A percentile compares a stretch with the other conserved stretches of the same genome.
These are phyloP conservation scores for Heterodera carotae DNA, from an alignment of 1,140 invertebrate genomes.

Conservation along the genomic window DNA sequence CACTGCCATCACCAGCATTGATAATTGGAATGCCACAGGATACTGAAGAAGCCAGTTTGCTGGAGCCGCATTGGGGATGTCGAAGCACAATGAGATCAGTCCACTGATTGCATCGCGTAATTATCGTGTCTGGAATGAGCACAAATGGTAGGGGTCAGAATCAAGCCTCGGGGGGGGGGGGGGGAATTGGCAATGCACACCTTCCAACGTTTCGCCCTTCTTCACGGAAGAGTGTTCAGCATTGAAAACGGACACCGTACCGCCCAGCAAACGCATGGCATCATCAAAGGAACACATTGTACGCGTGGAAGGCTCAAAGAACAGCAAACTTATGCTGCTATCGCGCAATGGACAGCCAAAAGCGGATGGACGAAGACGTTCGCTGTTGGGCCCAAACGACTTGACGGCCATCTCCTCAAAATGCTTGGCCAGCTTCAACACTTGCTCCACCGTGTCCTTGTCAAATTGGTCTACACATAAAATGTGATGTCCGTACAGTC, in stretches of 20 bases:
- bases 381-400: background rate
- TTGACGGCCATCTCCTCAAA: constrained; percentile 24
- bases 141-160: background rate
- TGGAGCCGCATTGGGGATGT: constrained; percentile 89
- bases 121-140: constrained; percentile 67
- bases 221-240: constrained; percentile 85
- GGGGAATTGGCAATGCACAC: constrained; percentile 23
- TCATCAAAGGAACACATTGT: constrained; percentile 92
- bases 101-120: constrained; percentile 64
- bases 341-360: constrained; percentile 70
- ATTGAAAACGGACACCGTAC: constrained; percentile 84
- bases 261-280: constrained; percentile 92
- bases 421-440: constrained; percentile 89
- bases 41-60: constrained; percentile 66
- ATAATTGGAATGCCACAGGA: constrained; percentile 70
- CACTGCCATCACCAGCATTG: constrained; percentile 95
- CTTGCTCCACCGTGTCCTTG: constrained; percentile 70
- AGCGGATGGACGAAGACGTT: background rate
- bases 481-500: constrained; percentile 10
- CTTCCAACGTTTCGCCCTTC: constrained; percentile 91
- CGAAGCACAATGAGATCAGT: constrained; percentile 87
- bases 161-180: no score
- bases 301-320: constrained; percentile 94
- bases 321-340: constrained; percentile 91
- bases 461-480: constrained; percentile 27